A percentile compares a stretch with the other conserved stretches of the same genome.
These are phyloP conservation scores for Hermatobates lingyangjiaoensis DNA, from an alignment of 1,140 invertebrate species.

Conservation along the genomic window DNA sequence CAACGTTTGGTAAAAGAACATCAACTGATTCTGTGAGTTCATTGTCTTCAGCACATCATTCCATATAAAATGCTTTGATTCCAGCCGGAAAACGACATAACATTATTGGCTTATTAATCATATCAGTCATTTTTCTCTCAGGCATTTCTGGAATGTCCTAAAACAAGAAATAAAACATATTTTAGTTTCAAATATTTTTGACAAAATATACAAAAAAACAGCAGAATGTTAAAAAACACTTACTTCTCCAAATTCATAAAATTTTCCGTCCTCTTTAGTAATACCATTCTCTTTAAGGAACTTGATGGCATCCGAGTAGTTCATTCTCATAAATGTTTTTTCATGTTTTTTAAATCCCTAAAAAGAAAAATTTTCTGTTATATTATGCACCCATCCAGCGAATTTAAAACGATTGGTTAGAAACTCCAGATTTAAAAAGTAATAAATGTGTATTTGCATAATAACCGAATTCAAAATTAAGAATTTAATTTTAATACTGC, in stretches of 20 bases:
- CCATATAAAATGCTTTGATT: slow-evolving; percentile 99
- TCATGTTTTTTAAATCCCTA: slow-evolving; percentile 67
- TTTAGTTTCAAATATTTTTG: not conserved
- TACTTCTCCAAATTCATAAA: slow-evolving; percentile 96
- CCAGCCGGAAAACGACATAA: slow-evolving; percentile 82
- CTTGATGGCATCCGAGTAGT: slow-evolving; percentile 83
- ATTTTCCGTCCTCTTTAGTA: slow-evolving; percentile 89
- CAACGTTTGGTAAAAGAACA: slow-evolving; percentile 88
- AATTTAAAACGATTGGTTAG: no score
- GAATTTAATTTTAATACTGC: no score
- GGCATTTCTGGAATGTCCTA: slow-evolving; percentile 98
- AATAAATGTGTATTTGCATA: no score
- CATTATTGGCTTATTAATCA: slow-evolving; percentile 90
- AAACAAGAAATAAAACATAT: no score
- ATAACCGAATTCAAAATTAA: no score
- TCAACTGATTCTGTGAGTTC: slow-evolving; percentile 90
- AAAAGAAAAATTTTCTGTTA: slow-evolving; percentile 19
- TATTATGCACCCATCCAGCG: no score
- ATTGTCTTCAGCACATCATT: slow-evolving; percentile 62
- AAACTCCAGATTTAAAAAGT: no score
- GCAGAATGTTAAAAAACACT: slow-evolving; percentile 16
- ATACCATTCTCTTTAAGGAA: slow-evolving; percentile 86
- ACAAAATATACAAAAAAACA: slow-evolving; percentile 3
- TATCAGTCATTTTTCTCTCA: slow-evolving; percentile 96
- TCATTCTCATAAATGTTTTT: slow-evolving; percentile 84